Evolutionary conservation across 2,888 invertebrate species (phyloP), one percentile per base, ranked within the genome.

Genomic region (Dicranocentrus wangi): DNA sequence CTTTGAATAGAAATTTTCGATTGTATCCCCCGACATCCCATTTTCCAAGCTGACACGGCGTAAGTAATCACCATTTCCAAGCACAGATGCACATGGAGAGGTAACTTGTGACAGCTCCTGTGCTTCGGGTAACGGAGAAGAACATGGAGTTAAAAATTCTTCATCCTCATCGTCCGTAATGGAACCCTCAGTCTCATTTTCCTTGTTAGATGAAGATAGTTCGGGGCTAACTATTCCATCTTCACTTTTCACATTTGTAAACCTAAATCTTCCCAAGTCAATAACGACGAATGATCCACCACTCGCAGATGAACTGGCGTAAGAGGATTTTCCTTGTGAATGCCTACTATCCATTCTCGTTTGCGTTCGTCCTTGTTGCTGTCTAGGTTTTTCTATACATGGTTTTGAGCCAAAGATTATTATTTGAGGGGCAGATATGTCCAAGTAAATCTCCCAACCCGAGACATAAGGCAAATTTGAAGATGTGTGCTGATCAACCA

Each of bases 401-500:
- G 47, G 63, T 28, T 84, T 84, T 1, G 81, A 51, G n/a, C 84
- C 85, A 71, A 96, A 95, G 84, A 97, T 91, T 87, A 97, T 92
- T 84, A 98, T 95, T 88, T 97, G 96, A 0, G 98, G 98, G 1
- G 98, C 97, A 2, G 95, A 95, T 84, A 98, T 94, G 89, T 98
- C 96, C 86, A 98, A 91, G 88, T 95, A 93, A 82, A 98, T 90
- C 84, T 95, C 94, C 97, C 97, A 97, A 17, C 88, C 87, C 72
- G 85, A 84, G 2, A 65, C 72, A 17, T 60, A 55, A 5, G 55
- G 13, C 15, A 39, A 28, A 23, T 69, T 72, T 3, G 65, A 43
- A 21, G 82, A 60, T 1, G 66, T 42, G 15, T 75, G 61, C 19
- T 70, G 72, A 19, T 72, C 60, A n/a, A 84, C 75, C 2, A 87